A percentile compares a stretch with the other conserved stretches of the same genome.
Conservation (phyloP, 2,113 vertebrate species). For the Lipotes vexillifer region DNA sequence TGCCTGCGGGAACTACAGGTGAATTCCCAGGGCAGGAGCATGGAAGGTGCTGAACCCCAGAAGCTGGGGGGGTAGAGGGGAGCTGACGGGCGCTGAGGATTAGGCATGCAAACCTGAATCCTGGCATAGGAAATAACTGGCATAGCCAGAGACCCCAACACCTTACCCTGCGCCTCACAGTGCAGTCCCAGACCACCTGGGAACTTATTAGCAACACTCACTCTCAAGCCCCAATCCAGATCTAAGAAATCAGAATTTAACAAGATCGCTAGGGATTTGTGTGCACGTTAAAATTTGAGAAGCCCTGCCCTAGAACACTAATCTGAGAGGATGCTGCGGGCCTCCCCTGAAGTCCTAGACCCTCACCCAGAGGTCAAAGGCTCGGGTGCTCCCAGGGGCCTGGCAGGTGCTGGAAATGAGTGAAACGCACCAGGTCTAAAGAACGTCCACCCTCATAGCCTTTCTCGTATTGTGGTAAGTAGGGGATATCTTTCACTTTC, state of each 20-base stretch:
- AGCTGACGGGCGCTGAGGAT: neutral
- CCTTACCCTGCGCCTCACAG: neutral
- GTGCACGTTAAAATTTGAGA: neutral
- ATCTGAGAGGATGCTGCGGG: neutral
- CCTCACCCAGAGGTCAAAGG: neutral
- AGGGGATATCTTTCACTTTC: neutral
- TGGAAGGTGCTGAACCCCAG: neutral
- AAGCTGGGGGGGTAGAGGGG: neutral
- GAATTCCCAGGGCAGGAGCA: neutral
- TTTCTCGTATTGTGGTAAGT: neutral
- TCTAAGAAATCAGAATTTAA: neutral
- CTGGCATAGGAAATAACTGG: neutral
- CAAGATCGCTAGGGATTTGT: neutral
- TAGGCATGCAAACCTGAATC: neutral
- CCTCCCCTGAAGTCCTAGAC: neutral
- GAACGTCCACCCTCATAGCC: neutral
- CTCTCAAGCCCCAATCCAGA: neutral
- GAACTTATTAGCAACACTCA: neutral
- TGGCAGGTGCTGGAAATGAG: neutral
- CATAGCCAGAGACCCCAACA: neutral
- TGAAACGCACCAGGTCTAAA: neutral
- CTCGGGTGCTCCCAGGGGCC: neutral
- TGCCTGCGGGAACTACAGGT: conserved; percentile 91
- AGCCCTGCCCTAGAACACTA: neutral
- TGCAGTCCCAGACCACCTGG: neutral